Percentiles rank a stretch among this genome's conserved stretches.
Conservation (phyloP, 2,888 invertebrate genomes). For the Heliothis peltigera region DNA sequence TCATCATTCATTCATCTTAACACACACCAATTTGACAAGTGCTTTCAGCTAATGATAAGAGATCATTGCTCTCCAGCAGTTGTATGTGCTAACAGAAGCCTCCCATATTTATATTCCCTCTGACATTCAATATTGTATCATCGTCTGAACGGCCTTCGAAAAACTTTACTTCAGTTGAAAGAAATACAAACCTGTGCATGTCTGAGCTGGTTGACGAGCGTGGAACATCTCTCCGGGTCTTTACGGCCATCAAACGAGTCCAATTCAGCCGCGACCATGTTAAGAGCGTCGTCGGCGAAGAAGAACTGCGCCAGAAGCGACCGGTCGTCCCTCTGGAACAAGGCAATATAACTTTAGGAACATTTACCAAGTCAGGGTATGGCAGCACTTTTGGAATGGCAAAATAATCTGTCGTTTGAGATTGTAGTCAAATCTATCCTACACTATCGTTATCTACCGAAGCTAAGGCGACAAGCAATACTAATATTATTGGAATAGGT, state of each 20-base stretch:
- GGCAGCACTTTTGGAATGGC: no score
- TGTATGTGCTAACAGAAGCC: no score
- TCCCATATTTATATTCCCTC: no score
- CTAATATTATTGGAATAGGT: no score
- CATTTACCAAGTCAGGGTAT: background rate
- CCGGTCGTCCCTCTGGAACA: slow-evolving; percentile 96
- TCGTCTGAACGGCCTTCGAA: background rate
- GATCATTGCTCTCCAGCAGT: no score
- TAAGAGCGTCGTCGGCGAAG: slow-evolving; percentile 99
- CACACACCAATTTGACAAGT: no score
- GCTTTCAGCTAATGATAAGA: no score
- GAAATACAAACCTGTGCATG: slow-evolving; percentile 93
- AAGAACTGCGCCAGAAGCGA: slow-evolving; percentile 98
- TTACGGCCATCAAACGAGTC: slow-evolving; percentile 99
- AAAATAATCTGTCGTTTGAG: background rate
- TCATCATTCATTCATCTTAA: no score
- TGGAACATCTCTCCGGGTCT: slow-evolving; percentile 98
- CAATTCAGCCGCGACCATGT: slow-evolving; percentile 98
- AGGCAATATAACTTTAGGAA: slow-evolving; percentile 33
- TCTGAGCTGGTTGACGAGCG: slow-evolving; percentile 97
- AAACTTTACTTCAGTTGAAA: no score
- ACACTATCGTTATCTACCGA: no score
- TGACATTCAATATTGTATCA: background rate
- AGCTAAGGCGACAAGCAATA: no score
- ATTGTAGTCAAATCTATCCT: no score